phyloP scores from a whole-genome alignment of 2,888 invertebrate species.

The Opisthograptis luteolata region DNA sequence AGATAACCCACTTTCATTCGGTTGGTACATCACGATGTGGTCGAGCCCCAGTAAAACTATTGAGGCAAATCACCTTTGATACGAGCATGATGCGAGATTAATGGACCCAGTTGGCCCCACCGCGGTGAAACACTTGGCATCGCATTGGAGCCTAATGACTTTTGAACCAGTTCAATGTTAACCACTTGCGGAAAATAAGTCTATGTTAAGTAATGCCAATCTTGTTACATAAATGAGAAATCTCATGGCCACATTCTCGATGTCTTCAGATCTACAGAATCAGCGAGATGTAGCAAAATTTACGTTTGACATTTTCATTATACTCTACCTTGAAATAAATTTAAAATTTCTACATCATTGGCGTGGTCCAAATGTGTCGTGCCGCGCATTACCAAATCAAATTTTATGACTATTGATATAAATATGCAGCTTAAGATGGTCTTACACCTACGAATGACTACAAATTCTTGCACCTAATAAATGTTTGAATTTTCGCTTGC shows the following conservation, averaged over 20 bases:
- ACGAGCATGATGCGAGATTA: constrained; percentile 44
- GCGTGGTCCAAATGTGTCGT: constrained; percentile 45
- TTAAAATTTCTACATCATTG: constrained; percentile 43
- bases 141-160: constrained; percentile 22
- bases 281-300: neutral
- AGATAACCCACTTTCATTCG: constrained; percentile 53
- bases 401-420: constrained; percentile 38
- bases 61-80: constrained; percentile 48
- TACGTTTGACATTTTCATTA: constrained; percentile 37
- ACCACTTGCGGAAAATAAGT: constrained; percentile 20
- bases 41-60: constrained; percentile 36
- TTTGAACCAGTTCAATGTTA: constrained; percentile 30
- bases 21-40: constrained; percentile 35
- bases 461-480: constrained; percentile 19
- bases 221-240: constrained; percentile 13
- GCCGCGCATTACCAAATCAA: constrained; percentile 45
- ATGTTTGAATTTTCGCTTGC: constrained; percentile 20
- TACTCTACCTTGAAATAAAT: constrained; percentile 51
- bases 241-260: constrained; percentile 14
- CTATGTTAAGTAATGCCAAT: constrained; percentile 8
- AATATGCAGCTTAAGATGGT: constrained; percentile 20
- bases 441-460: too few species aligned
- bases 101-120: constrained; percentile 42
- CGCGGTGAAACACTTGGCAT: constrained; percentile 13
- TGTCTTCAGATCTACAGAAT: constrained; percentile 16